Evolutionary conservation across 1,140 invertebrate genomes (phyloP).

Genomic region (Hestina assimilis): DNA sequence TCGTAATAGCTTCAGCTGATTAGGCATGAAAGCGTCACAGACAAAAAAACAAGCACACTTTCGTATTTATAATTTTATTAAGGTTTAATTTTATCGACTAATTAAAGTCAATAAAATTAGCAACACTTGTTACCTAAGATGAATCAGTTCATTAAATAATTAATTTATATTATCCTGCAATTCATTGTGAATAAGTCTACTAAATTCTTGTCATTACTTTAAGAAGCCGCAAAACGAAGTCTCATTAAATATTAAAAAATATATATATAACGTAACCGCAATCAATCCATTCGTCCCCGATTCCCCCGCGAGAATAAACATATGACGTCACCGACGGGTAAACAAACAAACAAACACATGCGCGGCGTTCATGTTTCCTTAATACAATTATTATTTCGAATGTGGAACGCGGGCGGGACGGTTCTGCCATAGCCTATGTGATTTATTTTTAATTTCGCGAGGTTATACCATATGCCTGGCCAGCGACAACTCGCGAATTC

Average conservation of each 20-base stretch:
- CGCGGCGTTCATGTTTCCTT: constrained; percentile 78
- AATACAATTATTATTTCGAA: constrained; percentile 79
- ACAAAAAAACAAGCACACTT: too few relatives aligned
- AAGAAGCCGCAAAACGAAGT: neutral
- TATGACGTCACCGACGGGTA: constrained; percentile 78
- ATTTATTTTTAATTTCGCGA: constrained; percentile 58
- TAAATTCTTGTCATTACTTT: neutral
- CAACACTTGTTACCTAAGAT: too few relatives aligned
- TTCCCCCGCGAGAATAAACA: constrained; percentile 78
- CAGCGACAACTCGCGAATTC: constrained; percentile 18
- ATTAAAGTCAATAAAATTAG: too few relatives aligned
- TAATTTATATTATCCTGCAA: too few relatives aligned
- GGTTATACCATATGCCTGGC: constrained; percentile 13
- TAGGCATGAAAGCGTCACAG: too few relatives aligned
- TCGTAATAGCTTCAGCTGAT: too few relatives aligned
- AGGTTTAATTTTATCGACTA: too few relatives aligned
- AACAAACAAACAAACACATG: constrained; percentile 81
- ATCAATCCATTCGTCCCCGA: constrained; percentile 30
- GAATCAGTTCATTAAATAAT: too few relatives aligned
- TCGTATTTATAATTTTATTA: too few relatives aligned
- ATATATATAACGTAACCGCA: constrained; percentile 19
- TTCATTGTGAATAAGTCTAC: too few relatives aligned
- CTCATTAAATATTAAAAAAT: constrained; percentile 13
- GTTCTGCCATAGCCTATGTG: constrained; percentile 40
- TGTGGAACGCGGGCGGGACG: constrained; percentile 60